Conservation (phyloP, 1,140 invertebrate genomes). For the Mylabris phalerata region DNA sequence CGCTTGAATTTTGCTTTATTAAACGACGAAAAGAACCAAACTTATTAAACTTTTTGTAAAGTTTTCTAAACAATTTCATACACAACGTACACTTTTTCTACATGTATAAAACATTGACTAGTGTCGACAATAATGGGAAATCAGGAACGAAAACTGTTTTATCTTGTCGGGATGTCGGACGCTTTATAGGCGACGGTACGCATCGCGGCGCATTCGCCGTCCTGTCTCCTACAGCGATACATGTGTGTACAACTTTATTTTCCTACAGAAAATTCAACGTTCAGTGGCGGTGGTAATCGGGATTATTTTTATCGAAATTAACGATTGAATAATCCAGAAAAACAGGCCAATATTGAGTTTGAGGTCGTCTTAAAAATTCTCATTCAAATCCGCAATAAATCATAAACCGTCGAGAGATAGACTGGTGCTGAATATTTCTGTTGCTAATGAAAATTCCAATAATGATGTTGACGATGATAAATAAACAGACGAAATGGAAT, state of each 20-base stretch:
- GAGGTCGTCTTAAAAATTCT: neutral
- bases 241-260: neutral
- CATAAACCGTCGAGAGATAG: no score
- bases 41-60: neutral
- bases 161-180: neutral
- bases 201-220: slow-evolving; percentile 13
- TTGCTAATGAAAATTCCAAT: no score
- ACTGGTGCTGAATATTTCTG: no score
- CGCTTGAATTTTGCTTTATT: no score
- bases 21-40: neutral
- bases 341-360: neutral
- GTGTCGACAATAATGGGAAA: no score
- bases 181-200: slow-evolving; percentile 15
- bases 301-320: no score
- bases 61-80: neutral
- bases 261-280: no score
- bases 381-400: no score
- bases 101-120: neutral
- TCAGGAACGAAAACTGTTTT: neutral
- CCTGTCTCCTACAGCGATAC: neutral
- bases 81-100: neutral
- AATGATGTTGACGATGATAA: no score
- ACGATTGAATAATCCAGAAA: neutral
- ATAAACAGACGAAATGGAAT: no score
- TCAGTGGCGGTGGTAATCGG: no score